These are phyloP conservation scores for Amaurobius ferox DNA, from an alignment of 2,888 invertebrate species.

Conservation along the genomic window DNA sequence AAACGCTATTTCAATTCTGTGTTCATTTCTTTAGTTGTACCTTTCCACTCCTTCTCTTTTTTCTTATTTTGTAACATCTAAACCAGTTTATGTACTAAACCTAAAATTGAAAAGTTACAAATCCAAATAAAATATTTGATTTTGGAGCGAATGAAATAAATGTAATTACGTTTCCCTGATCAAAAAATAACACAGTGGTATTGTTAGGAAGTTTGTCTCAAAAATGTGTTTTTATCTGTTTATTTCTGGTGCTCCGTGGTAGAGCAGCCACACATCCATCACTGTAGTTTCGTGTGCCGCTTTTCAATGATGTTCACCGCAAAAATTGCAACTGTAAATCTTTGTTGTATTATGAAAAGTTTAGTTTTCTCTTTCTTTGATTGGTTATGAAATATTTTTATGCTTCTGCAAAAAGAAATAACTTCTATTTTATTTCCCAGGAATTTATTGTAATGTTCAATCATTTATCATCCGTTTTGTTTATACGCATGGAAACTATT, in stretches of 20 bases:
- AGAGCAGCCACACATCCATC: conserved; percentile 29
- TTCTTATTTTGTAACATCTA: conserved; percentile 9
- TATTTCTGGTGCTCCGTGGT: conserved; percentile 14
- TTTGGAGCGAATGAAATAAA: conserved; percentile 59
- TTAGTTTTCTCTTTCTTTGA: conserved; percentile 1
- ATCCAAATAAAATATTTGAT: conserved; percentile 66
- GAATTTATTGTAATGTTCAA: background rate
- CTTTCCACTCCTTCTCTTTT: background rate
- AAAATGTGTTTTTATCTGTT: conserved; percentile 40
- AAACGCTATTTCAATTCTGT: conserved; percentile 65
- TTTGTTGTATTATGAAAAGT: conserved; percentile 17
- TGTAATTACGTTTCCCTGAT: conserved; percentile 59
- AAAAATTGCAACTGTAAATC: background rate
- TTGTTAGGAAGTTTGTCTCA: conserved; percentile 36
- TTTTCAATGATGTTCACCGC: background rate
- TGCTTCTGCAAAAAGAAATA: background rate
- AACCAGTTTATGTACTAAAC: conserved; percentile 27
- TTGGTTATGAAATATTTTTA: conserved; percentile 10
- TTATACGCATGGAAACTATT: too few species aligned
- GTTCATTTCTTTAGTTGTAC: conserved; percentile 33
- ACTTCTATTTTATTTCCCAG: background rate
- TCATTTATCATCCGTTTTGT: background rate
- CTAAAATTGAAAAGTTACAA: conserved; percentile 58
- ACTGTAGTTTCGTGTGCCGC: conserved; percentile 5
- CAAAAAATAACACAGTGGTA: conserved; percentile 58